Conservation (phyloP, 2,113 vertebrate species). For the Pterocles orientalis region DNA sequence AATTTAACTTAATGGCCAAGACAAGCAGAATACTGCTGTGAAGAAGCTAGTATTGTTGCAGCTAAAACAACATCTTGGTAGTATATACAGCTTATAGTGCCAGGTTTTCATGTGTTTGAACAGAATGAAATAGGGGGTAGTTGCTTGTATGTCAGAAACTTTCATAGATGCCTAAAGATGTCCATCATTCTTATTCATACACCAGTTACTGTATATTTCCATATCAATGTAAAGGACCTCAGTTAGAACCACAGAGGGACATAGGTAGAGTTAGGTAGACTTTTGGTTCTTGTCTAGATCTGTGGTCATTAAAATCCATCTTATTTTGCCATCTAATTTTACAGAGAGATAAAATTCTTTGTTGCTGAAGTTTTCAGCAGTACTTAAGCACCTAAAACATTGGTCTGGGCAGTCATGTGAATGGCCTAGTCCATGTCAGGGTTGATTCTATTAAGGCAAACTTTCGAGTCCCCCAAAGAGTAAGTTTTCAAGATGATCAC, state of each 20-base stretch:
- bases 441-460: background rate
- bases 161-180: background rate
- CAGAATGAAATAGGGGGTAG: background rate
- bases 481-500: background rate
- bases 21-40: background rate
- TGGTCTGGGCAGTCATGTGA: background rate
- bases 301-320: background rate
- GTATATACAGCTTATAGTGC: background rate
- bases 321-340: background rate
- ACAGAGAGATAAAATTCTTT: background rate
- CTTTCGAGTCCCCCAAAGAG: rapidly evolving
- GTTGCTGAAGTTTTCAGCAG: background rate
- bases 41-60: background rate
- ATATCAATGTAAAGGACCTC: background rate
- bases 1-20: background rate
- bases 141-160: background rate
- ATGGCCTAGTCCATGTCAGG: background rate
- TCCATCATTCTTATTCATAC: background rate
- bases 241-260: background rate
- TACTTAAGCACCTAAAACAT: background rate
- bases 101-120: background rate
- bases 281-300: background rate
- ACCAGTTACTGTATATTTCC: background rate
- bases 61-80: background rate
- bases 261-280: background rate